phyloP scores from a whole-genome alignment of 2,888 invertebrate species.

The Buathra laborator region DNA sequence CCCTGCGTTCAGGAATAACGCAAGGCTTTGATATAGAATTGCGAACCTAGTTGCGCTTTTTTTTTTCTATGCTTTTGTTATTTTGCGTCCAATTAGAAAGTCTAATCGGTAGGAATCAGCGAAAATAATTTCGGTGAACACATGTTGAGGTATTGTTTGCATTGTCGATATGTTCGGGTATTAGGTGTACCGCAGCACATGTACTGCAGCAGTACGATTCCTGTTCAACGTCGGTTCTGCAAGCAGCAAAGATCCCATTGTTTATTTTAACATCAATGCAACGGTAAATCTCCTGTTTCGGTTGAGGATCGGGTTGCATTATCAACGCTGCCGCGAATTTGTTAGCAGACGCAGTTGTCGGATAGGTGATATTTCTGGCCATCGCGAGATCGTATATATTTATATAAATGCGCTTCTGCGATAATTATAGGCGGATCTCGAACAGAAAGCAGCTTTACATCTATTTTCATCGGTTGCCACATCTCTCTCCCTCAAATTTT shows the following conservation, averaged over 20 bases:
- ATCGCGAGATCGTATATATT: neutral
- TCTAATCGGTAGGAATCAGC: neutral
- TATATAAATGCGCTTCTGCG: neutral
- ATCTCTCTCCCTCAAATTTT: neutral
- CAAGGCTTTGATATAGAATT: neutral
- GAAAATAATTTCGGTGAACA: neutral
- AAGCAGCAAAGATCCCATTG: no score
- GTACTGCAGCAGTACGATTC: neutral
- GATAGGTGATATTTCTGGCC: neutral
- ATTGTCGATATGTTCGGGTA: neutral
- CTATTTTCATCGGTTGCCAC: neutral
- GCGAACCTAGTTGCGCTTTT: no score
- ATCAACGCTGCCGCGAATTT: no score
- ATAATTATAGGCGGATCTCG: neutral
- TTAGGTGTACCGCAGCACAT: neutral
- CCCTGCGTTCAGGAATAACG: neutral
- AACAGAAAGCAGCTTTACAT: neutral
- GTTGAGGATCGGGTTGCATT: no score
- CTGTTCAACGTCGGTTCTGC: neutral
- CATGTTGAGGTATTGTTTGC: neutral
- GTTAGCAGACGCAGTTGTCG: no score
- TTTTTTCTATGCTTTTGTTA: neutral
- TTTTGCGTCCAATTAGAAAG: neutral
- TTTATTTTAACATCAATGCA: no score
- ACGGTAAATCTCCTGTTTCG: no score